Percentiles rank a stretch among this genome's conserved stretches.
phyloP scores from a whole-genome alignment of 23 tunicate genomes.

The Botrylloides violaceus region DNA sequence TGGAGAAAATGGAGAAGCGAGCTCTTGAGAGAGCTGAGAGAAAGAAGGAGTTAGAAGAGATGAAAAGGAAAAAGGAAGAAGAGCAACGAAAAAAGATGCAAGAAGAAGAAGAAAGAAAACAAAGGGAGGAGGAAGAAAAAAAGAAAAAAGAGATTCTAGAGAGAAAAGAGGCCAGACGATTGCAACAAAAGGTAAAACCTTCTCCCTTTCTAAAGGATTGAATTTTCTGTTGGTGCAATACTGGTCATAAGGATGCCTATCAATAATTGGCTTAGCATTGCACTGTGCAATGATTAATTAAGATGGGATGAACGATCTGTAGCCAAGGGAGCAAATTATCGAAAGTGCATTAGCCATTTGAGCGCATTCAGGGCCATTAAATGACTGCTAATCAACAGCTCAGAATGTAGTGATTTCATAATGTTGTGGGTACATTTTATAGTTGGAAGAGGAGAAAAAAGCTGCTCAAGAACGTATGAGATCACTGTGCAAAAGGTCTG shows the following conservation, averaged over 20 bases:
- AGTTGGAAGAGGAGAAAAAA: constrained; percentile 39
- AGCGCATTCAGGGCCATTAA: too few relatives aligned
- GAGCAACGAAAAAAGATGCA: constrained; percentile 24
- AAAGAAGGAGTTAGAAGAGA: constrained; percentile 39
- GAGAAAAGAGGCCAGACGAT: constrained; percentile 16
- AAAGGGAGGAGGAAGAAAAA: constrained; percentile 50
- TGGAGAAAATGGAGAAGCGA: constrained; percentile 52
- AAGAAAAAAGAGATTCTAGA: constrained; percentile 20
- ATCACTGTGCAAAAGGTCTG: constrained; percentile 28
- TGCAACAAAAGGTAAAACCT: constrained; percentile 13
- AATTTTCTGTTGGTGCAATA: neutral
- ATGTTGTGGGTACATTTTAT: neutral
- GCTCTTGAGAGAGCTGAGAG: constrained; percentile 41
- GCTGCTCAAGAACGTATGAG: constrained; percentile 40
- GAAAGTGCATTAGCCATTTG: too few relatives aligned
- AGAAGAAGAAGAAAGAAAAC: constrained; percentile 35
- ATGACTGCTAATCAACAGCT: neutral
- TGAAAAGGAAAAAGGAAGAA: constrained; percentile 37
- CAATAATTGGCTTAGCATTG: too few relatives aligned
- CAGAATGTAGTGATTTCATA: neutral
- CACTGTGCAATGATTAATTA: too few relatives aligned
- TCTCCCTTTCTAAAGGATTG: neutral
- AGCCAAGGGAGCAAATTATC: too few relatives aligned
- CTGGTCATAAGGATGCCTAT: too few relatives aligned
- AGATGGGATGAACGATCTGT: too few relatives aligned